phyloP scores from a whole-genome alignment of 35 echinoderm and acorn worm genomes.

The Chiridota heheva region DNA sequence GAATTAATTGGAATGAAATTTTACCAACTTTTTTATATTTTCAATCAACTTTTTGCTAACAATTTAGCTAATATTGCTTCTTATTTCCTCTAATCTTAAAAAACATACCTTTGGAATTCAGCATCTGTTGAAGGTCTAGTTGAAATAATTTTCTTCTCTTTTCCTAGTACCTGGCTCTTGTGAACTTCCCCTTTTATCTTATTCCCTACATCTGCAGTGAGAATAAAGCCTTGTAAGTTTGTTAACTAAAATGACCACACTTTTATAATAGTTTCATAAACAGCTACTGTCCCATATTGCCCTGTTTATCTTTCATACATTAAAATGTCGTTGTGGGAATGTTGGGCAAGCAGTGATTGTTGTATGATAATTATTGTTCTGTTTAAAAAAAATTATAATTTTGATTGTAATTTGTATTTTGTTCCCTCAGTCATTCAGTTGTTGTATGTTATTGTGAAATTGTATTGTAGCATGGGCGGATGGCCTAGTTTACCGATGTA shows the following conservation, averaged over 20 bases:
- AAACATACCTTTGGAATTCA: slow-evolving; percentile 3
- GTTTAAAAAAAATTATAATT: no score
- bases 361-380: no score
- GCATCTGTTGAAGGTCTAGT: not conserved
- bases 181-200: not conserved
- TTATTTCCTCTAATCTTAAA: not conserved
- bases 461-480: no score
- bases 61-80: not conserved
- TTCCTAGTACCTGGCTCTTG: not conserved
- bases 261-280: not conserved
- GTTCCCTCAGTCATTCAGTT: no score
- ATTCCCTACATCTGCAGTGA: not conserved
- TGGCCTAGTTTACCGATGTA: no score
- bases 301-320: no score
- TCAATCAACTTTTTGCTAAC: not conserved
- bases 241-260: not conserved
- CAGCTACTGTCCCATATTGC: not conserved
- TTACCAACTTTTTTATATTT: not conserved
- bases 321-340: not conserved
- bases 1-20: no score
- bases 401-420: no score
- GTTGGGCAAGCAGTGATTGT: no score
- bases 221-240: not conserved
- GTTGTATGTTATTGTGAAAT: no score
- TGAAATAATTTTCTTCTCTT: not conserved